Evolutionary conservation across 2,113 vertebrate genomes (phyloP).

Genomic region (Paracanthobrama guichenoti): DNA sequence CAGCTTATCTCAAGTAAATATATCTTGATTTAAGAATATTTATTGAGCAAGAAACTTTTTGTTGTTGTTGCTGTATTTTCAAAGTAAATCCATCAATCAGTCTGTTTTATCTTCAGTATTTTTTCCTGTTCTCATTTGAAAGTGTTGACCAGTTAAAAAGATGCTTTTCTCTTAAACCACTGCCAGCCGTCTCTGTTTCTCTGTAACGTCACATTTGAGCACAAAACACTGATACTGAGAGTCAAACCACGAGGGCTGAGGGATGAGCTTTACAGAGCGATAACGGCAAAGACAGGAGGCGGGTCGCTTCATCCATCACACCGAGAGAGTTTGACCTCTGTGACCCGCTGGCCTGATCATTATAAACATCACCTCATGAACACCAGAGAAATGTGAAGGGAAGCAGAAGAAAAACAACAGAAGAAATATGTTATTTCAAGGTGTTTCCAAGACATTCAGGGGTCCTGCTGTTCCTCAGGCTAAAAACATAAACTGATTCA

Average conservation of each 20-base stretch:
- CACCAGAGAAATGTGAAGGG: slow-evolving; percentile 38
- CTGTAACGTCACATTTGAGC: not conserved
- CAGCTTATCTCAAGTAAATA: no score
- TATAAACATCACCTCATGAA: slow-evolving; percentile 51
- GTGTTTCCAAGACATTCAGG: slow-evolving; percentile 18
- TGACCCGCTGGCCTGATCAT: slow-evolving; percentile 46
- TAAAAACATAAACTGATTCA: slow-evolving; percentile 38
- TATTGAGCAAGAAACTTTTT: no score
- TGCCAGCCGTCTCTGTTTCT: not conserved
- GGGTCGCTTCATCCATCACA: not conserved
- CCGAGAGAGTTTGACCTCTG: not conserved
- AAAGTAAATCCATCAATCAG: no score
- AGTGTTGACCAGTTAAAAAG: not conserved
- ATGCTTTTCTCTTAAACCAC: not conserved
- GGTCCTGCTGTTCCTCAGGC: slow-evolving; percentile 38
- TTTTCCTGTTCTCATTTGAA: not conserved
- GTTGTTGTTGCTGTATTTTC: no score
- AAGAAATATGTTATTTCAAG: not conserved
- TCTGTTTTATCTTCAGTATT: not conserved
- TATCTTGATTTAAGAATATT: no score
- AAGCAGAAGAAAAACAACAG: slow-evolving; percentile 10
- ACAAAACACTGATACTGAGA: not conserved
- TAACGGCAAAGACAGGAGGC: slow-evolving; percentile 47
- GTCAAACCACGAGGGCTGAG: not conserved
- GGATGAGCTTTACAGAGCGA: slow-evolving; percentile 40